Percentiles rank a stretch among this genome's conserved stretches.
Conservation (phyloP, 2,888 invertebrate genomes). For the Hypsopygia costalis region DNA sequence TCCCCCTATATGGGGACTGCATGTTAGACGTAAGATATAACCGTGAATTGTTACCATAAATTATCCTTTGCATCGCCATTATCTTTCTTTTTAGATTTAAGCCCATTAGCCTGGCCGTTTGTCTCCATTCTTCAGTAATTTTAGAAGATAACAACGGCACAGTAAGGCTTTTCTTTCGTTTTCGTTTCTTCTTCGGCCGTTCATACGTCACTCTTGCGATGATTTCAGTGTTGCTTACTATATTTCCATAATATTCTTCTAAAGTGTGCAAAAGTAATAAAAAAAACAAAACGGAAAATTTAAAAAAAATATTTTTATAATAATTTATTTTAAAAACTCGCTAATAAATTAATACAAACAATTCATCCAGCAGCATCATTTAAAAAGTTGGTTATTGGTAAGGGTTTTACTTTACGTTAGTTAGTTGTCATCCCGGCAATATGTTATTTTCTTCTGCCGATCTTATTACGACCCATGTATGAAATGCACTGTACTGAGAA, state of each 20-base stretch:
- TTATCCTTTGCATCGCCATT: conserved; percentile 83
- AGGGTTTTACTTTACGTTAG: too few relatives aligned
- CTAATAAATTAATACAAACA: too few relatives aligned
- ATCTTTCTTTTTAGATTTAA: conserved; percentile 82
- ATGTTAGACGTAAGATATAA: conserved; percentile 67
- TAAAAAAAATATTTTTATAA: too few relatives aligned
- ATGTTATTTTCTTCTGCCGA: too few relatives aligned
- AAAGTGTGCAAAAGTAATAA: too few relatives aligned
- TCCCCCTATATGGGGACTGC: conserved; percentile 73
- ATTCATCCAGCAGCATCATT: too few relatives aligned
- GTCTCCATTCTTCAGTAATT: conserved; percentile 79
- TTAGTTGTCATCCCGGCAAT: too few relatives aligned
- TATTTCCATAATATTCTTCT: background rate
- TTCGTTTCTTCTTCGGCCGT: conserved; percentile 74
- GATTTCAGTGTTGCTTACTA: conserved; percentile 43
- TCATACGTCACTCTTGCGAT: conserved; percentile 77
- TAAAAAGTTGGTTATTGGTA: too few relatives aligned
- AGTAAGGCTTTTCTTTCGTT: conserved; percentile 78
- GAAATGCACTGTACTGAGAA: too few relatives aligned
- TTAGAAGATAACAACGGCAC: conserved; percentile 80
- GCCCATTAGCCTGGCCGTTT: conserved; percentile 80
- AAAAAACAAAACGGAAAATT: too few relatives aligned
- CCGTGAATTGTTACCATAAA: conserved; percentile 81
- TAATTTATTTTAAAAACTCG: too few relatives aligned
- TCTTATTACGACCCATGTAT: too few relatives aligned